Conservation (phyloP, 2,797 vertebrate genomes). For the Liparis tanakae region DNA sequence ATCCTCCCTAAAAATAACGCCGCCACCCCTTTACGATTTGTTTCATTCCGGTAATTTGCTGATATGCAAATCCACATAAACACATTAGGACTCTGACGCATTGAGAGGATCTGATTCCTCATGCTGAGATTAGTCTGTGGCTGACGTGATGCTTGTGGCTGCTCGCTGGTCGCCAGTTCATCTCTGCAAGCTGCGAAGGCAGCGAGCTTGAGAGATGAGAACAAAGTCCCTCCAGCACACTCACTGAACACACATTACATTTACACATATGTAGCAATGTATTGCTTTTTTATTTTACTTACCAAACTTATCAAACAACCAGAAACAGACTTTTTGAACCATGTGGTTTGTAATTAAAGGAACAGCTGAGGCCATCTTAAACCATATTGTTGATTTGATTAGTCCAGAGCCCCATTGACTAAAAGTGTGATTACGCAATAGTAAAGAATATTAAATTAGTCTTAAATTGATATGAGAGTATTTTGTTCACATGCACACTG, state of each 20-base stretch:
- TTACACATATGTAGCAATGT: neutral
- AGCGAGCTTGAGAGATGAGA: neutral
- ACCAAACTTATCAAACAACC: neutral
- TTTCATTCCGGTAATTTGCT: constrained; percentile 60
- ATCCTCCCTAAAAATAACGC: constrained; percentile 53
- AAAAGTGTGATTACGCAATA: too few relatives aligned
- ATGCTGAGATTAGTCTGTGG: neutral
- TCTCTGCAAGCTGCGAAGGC: neutral
- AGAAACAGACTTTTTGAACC: neutral
- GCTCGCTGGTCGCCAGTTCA: constrained; percentile 11
- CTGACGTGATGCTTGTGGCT: constrained; percentile 6
- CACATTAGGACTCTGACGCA: constrained; percentile 23
- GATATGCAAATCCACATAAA: constrained; percentile 45
- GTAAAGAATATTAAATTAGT: neutral
- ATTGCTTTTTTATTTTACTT: neutral
- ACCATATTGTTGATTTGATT: neutral
- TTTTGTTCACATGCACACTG: neutral
- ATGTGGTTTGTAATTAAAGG: constrained; percentile 3
- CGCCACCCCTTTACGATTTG: neutral
- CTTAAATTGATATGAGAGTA: neutral
- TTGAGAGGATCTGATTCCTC: constrained; percentile 32
- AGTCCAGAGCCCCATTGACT: neutral
- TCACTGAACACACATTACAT: too few relatives aligned
- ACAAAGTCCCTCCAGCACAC: too few relatives aligned
- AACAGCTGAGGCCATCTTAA: neutral